Conservation (phyloP, 2,113 vertebrate species). For the Murina feae region DNA sequence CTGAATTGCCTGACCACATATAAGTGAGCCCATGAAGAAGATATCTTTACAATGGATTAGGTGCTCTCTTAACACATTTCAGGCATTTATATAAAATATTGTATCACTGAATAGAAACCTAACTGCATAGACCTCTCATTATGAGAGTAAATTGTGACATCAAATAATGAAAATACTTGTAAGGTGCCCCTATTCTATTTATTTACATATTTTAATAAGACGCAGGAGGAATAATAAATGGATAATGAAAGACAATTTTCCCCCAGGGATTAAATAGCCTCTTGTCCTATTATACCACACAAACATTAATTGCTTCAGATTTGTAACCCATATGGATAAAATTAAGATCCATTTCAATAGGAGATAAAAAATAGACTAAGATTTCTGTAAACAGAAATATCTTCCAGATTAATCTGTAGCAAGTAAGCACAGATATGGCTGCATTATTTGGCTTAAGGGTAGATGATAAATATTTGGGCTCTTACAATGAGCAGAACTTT, state of each 20-base stretch:
- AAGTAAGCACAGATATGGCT: constrained; percentile 8
- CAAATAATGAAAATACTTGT: constrained; percentile 58
- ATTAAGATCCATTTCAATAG: constrained; percentile 17
- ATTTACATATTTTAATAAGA: constrained; percentile 72
- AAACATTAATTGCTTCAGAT: constrained; percentile 59
- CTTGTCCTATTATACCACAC: constrained; percentile 42
- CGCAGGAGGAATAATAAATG: constrained; percentile 43
- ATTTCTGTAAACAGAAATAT: constrained; percentile 4
- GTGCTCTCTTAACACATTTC: neutral
- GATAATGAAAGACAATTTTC: constrained; percentile 52
- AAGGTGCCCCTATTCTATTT: constrained; percentile 45
- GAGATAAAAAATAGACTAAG: neutral
- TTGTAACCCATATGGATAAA: constrained; percentile 53
- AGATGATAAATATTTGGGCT: constrained; percentile 4
- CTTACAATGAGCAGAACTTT: neutral
- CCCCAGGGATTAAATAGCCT: neutral
- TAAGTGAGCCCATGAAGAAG: neutral
- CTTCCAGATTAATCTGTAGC: constrained; percentile 16
- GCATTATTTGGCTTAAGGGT: neutral
- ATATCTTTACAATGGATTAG: neutral
- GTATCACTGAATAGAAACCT: neutral
- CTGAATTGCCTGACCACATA: neutral
- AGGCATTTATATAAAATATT: constrained; percentile 18
- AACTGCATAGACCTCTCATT: constrained; percentile 24
- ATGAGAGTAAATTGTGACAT: constrained; percentile 44